Base-by-base conservation (phyloP, 1,140 invertebrate genomes). In the Melanaphis sacchari region DNA sequence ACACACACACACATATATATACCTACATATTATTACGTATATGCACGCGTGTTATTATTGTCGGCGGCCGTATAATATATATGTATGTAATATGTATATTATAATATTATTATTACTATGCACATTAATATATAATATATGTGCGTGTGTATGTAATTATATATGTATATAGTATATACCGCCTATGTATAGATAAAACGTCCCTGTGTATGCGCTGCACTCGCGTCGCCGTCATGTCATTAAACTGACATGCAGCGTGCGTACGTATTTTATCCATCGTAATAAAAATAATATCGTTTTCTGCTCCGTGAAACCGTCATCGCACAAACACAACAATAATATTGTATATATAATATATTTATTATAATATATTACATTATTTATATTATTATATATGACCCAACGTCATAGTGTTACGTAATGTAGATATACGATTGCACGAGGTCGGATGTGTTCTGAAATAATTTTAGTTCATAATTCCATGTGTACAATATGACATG, bases 281-380 rank as follows among this genome's bases (percentile, higher is more conserved):
- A 76, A 76, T 76, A 76, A 76, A 76, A 76, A 76, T 76, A 76
- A 76, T 76, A 76, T n/a, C 59, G 59, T 76, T 76, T 76, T 76
- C 59, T 76, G 59, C 59, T 76, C 59, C 31, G 59, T 76, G 59
- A 76, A 76, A 21, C 59, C 59, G 59, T 76, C 59, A 76, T 76
- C 59, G 31, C 59, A 36, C 59, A 31, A 9, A 31, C 59, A 36
- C 59, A 76, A n/a, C 31, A 76, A 59, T 31, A 59, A 76, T 76
- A 66, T 43, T 43, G 31, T 66, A 66, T 66, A n/a, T 15, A 76
- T 76, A n/a, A 76, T 21, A 76, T 24, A n/a, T 24, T 4, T 52
- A 52, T 52, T 52, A 49, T 66, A 6, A 76, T 76, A 21, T n/a
- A n/a, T n/a, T 76, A n/a, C n/a, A n/a, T n/a, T n/a, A n/a, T n/a